These are phyloP conservation scores for Villa cingulata DNA, from an alignment of 2,888 invertebrate species.

Conservation along the genomic window DNA sequence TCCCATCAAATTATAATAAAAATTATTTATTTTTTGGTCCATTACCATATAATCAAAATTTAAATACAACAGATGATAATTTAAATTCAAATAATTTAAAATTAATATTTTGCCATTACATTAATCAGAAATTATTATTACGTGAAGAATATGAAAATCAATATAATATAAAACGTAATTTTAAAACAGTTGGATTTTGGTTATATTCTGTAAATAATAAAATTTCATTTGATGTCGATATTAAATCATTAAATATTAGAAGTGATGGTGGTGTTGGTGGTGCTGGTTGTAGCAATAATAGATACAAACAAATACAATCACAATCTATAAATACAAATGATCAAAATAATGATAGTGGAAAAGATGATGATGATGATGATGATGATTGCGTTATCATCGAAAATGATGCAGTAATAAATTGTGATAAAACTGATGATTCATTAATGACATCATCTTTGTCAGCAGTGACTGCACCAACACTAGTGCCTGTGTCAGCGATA, in stretches of 20 bases:
- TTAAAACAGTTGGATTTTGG: constrained; percentile 30
- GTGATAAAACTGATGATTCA: too few relatives aligned
- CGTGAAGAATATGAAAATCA: constrained; percentile 30
- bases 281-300: too few relatives aligned
- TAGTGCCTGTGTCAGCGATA: too few relatives aligned
- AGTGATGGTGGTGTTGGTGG: too few relatives aligned
- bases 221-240: constrained; percentile 6
- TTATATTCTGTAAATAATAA: constrained; percentile 24
- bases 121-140: constrained; percentile 30
- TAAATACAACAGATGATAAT: constrained; percentile 13
- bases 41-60: constrained; percentile 17
- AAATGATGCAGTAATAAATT: too few relatives aligned
- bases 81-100: too few relatives aligned
- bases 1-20: constrained; percentile 13
- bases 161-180: constrained; percentile 19
- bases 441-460: too few relatives aligned
- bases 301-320: too few relatives aligned
- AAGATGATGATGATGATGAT: background rate
- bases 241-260: background rate
- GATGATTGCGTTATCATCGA: background rate
- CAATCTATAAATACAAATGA: background rate
- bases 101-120: too few relatives aligned
- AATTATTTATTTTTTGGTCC: constrained; percentile 34
- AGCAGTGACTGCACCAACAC: too few relatives aligned
- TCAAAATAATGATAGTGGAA: background rate